Evolutionary conservation across 2,113 vertebrate species (phyloP), one percentile per base, ranked within the genome.

Genomic region (Bothrops jararaca): DNA sequence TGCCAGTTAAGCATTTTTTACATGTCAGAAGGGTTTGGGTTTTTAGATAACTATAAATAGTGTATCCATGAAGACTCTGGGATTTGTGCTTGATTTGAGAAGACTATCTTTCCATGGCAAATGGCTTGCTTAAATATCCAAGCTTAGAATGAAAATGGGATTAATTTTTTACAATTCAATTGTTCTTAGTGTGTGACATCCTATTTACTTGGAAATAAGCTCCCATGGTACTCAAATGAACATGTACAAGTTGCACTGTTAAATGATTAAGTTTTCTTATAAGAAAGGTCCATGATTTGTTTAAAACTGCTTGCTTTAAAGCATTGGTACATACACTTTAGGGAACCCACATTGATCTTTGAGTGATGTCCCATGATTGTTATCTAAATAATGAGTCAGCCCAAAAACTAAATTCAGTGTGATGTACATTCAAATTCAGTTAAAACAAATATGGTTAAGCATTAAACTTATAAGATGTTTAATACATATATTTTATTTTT

Each of bases 111-210:
- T 80, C 69, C 18, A 80, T 22, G 7, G 34, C 45, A 64, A 93
- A 90, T 85, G 15, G 42, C 12, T 29, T 89, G 24, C 26, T 80
- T 85, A 39, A 89, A 80, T 57, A 48, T 18, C 26, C 87, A 34
- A 48, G 5, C 6, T 2, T 6, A 89, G 53, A 85, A 52, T 85
- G 52, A 85, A 50, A 89, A 57, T 3, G 15, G 20, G 53, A 89
- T 85, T 89, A 48, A 74, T 89, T 89, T 89, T 92, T 57, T 57
- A 80, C 34, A 89, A 48, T 85, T 57, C 50, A 64, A 89, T 69
- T 74, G 39, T 74, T 52, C 34, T 88, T 34, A 52, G 3, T 26
- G 4, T 90, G 87, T 92, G 39, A 18, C 52, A 56, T 23, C 26
- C 74, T 42, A 39, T 39, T 39, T 80, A 80, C 18, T 22, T 22